Evolutionary conservation across 2,888 invertebrate species (phyloP).

Genomic region (Euplagia quadripunctaria): DNA sequence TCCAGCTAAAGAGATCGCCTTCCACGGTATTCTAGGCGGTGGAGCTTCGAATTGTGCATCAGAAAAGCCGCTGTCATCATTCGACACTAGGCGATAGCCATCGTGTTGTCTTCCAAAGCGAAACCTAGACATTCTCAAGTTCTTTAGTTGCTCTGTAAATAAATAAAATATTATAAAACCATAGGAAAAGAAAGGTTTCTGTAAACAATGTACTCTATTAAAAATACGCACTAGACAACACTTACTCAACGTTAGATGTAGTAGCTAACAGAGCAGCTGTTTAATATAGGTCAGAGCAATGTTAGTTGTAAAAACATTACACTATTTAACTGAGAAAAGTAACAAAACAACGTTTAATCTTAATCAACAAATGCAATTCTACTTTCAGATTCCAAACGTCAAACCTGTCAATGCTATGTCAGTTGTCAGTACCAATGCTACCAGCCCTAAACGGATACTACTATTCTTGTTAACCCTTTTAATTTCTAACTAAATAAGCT

Average conservation of each 20-base stretch:
- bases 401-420: constrained; percentile 2
- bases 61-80: constrained; percentile 89
- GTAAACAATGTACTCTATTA: neutral
- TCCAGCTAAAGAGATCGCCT: constrained; percentile 92
- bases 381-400: neutral
- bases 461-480: too few species aligned
- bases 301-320: neutral
- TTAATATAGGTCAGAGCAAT: neutral
- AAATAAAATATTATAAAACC: constrained; percentile 6
- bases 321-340: neutral
- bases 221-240: neutral
- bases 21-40: constrained; percentile 93
- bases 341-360: neutral
- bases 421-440: neutral
- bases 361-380: neutral
- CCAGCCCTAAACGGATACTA: neutral
- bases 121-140: constrained; percentile 87
- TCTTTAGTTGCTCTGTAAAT: constrained; percentile 64
- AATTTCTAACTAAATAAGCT: too few species aligned
- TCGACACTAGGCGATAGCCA: constrained; percentile 87
- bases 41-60: constrained; percentile 91
- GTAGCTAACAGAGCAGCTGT: neutral
- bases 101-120: constrained; percentile 87
- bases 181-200: neutral
- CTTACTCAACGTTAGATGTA: neutral